Base-by-base conservation (phyloP, 2,113 vertebrate species). In the Capricornis sumatraensis region DNA sequence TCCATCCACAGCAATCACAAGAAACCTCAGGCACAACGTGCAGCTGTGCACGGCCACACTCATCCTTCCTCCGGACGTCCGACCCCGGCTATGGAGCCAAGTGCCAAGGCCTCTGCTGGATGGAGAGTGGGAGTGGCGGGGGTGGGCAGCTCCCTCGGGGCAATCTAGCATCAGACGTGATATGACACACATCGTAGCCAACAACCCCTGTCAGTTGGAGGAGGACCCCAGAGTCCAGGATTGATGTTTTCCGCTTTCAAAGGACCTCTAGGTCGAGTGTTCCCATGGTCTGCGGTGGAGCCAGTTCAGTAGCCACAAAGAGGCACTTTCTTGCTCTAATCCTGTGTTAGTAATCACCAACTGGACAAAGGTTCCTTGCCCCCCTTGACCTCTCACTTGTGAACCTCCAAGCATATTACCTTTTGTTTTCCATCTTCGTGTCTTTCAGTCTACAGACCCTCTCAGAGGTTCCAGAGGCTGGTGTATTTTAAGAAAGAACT, bases 1-100 rank as follows among this genome's bases (percentile, higher is more conserved):
- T 89, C 50, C n/a, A 33, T 95, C 87, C 95, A 25, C 40, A 81
- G 93, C 89, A 93, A 93, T 96, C 96, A 60, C 74, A 82, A 95
- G 94, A 64, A 88, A 85, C 47, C 82, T 47, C 96, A 96, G 87
- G 97, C 97, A 95, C 97, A 97, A 19, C 0, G n/a, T 6, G 5
- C 94, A 95, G 87, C 93, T 95, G 94, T 23, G 19, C 36, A 71
- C 2, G 28, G 82, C 87, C 89, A 47, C 57, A 40, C 67, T 94
- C 55, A 52, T 36, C 62, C 86, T 52, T 21, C 40, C 53, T 52
- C 67, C 2, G 1, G 79, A 94, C 64, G 33, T n/a, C 12, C 2
- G 47, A 17, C 57, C 57, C 82, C 40, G 13, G 43, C 30, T 40
- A 4, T 15, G 43, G 81, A 57, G 78, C 33, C 87, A n/a, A 85